phyloP scores from a whole-genome alignment of 2,888 invertebrate species.

The Epinotia ramella region DNA sequence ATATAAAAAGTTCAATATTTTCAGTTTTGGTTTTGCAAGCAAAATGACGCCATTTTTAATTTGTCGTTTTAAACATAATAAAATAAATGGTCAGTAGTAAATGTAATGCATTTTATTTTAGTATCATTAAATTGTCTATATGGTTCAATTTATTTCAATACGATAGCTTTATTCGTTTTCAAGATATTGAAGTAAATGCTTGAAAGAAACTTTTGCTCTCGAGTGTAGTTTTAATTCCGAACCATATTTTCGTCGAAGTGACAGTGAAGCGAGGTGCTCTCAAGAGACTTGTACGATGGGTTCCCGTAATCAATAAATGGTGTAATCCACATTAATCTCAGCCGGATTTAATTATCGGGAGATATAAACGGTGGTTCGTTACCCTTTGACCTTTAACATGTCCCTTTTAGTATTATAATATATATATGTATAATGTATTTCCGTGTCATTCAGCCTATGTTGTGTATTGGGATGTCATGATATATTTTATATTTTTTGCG shows the following conservation, averaged over 20 bases:
- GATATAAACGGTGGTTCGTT: neutral
- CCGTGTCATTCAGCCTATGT: constrained; percentile 1
- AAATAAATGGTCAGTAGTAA: too few species aligned
- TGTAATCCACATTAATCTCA: neutral
- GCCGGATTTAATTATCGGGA: neutral
- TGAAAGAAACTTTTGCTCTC: too few species aligned
- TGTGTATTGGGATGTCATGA: neutral
- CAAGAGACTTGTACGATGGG: neutral
- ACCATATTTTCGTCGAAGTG: neutral
- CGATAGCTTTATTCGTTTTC: too few species aligned
- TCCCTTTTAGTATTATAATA: neutral
- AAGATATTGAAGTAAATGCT: too few species aligned
- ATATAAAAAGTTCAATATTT: too few species aligned
- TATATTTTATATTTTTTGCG: too few species aligned
- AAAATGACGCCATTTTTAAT: too few species aligned
- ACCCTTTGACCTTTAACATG: neutral
- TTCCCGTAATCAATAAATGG: neutral
- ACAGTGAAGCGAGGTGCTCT: neutral
- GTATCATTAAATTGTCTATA: too few species aligned
- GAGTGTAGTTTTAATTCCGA: neutral
- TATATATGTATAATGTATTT: constrained; percentile 3
- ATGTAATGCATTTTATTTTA: too few species aligned
- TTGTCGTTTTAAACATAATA: too few species aligned
- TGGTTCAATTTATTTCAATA: too few species aligned
- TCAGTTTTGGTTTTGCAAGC: too few species aligned